Evolutionary conservation across 2,113 vertebrate genomes (phyloP).

Genomic region (Tetrax tetrax): DNA sequence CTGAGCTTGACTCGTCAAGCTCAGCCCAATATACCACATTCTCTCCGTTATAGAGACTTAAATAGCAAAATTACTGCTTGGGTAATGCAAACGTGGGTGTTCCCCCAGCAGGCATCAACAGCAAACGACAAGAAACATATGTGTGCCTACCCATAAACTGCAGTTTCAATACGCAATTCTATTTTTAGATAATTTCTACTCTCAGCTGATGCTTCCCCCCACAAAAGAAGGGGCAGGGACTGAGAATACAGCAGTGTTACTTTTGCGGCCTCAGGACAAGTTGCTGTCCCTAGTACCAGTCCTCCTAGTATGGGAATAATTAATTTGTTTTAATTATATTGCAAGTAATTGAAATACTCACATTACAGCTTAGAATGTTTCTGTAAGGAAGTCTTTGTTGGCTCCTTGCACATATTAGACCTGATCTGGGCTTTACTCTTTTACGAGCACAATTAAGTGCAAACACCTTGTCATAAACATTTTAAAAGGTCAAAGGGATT

Average conservation of each 20-base stretch:
- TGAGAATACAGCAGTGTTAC: not conserved
- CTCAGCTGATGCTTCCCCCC: not conserved
- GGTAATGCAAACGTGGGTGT: not conserved
- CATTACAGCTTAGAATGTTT: not conserved
- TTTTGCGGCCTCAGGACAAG: not conserved
- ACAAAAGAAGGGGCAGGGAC: not conserved
- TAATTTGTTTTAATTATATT: not conserved
- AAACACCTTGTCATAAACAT: conserved; percentile 73
- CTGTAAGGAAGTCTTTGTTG: not conserved
- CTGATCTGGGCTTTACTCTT: not conserved
- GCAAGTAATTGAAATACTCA: not conserved
- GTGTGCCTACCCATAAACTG: not conserved
- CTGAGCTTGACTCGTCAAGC: not conserved
- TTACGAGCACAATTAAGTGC: conserved; percentile 55
- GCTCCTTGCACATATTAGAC: not conserved
- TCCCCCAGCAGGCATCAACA: not conserved
- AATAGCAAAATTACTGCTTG: not conserved
- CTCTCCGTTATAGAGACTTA: not conserved
- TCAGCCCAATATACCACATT: not conserved
- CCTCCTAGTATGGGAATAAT: not conserved
- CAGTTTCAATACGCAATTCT: not conserved
- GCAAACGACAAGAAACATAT: not conserved
- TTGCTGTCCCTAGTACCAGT: not conserved
- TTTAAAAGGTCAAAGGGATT: conserved; percentile 83
- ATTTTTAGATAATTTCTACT: not conserved